These are phyloP conservation scores for Margarornis squamiger DNA, from an alignment of 2,797 vertebrate species.

Conservation along the genomic window DNA sequence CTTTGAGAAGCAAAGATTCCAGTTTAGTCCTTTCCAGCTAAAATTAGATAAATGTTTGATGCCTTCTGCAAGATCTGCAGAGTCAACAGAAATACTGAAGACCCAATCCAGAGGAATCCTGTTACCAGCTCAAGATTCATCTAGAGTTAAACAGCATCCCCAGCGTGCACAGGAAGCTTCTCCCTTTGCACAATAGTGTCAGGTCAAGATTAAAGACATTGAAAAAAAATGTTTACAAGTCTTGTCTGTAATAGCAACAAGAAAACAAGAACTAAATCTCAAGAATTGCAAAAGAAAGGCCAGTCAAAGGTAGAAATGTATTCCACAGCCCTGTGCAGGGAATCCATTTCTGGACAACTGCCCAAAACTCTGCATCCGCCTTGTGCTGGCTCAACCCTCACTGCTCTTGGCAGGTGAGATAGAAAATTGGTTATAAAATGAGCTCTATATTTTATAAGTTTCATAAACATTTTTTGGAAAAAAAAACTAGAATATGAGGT, in stretches of 20 bases:
- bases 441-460: slow-evolving; percentile 66
- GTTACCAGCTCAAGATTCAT: not conserved
- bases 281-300: not conserved
- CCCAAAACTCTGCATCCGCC: slow-evolving; percentile 54
- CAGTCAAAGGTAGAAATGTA: slow-evolving; percentile 11
- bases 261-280: not conserved
- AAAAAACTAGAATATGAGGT: slow-evolving; percentile 41
- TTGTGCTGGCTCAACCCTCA: slow-evolving; percentile 52
- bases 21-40: not conserved
- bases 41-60: slow-evolving; percentile 26
- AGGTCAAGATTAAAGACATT: not conserved
- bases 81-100: slow-evolving; percentile 38
- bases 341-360: slow-evolving; percentile 60
- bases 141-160: not conserved
- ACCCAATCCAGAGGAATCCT: not conserved
- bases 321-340: not conserved
- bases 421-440: slow-evolving; percentile 62
- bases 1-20: slow-evolving; percentile 7
- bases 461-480: slow-evolving; percentile 59
- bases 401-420: slow-evolving; percentile 61
- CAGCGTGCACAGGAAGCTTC: not conserved
- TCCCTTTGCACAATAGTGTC: not conserved
- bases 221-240: not conserved
- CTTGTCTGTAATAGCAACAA: not conserved
- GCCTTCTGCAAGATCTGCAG: slow-evolving; percentile 31